Percentiles rank a stretch among this genome's conserved stretches.
Conservation (phyloP, 2,797 vertebrate species). For the Neosilurus hyrtlii region DNA sequence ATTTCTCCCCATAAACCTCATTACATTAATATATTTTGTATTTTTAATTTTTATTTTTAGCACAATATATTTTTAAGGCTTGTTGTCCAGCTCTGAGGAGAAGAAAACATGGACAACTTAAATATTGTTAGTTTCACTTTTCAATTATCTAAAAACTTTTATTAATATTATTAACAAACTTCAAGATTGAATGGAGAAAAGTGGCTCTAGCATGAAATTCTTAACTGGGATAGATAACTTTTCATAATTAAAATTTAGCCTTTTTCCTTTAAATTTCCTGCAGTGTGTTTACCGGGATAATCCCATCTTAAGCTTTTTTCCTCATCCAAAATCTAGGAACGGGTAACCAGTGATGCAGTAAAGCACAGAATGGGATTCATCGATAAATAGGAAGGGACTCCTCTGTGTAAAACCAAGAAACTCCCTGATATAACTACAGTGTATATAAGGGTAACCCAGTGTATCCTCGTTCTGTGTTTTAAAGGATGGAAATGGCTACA, state of each 20-base stretch:
- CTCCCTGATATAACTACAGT: not conserved
- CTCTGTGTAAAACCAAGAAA: not conserved
- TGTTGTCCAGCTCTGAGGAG: not conserved
- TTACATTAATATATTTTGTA: not conserved
- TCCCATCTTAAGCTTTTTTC: not conserved
- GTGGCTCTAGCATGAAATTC: not conserved
- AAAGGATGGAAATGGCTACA: constrained; percentile 95
- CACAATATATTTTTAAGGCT: not conserved
- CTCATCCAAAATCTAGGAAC: not conserved
- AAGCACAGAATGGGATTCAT: not conserved
- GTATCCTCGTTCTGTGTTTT: constrained; percentile 15
- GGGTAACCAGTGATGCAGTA: not conserved
- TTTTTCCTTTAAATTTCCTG: constrained; percentile 58
- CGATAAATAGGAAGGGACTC: not conserved
- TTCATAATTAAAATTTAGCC: constrained; percentile 56
- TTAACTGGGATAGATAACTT: no score
- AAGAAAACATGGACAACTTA: constrained; percentile 1
- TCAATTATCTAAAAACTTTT: not conserved
- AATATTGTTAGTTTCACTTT: not conserved
- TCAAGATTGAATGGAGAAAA: not conserved
- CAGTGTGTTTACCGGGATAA: constrained; percentile 5
- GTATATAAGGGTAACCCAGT: not conserved
- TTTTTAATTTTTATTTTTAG: not conserved
- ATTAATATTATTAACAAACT: not conserved
- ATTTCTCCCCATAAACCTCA: not conserved